Percentiles rank a stretch among this genome's conserved stretches.
phyloP scores from a whole-genome alignment of 1,140 invertebrate species.

The Drosophila aff. region DNA sequence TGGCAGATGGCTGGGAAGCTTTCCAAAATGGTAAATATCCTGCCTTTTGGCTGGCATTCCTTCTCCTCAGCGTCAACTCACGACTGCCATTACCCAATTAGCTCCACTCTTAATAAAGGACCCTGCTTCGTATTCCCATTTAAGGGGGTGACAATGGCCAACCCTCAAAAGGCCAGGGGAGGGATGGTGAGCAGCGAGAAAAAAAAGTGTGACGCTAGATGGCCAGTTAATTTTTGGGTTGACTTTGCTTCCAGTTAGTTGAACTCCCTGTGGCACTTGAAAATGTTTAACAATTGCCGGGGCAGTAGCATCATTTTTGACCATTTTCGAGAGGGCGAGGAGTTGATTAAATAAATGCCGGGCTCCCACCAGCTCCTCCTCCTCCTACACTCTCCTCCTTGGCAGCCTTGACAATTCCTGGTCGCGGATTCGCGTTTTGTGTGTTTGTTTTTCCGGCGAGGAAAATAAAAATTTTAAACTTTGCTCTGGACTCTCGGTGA shows the following conservation, averaged over 20 bases:
- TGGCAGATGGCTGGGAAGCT: neutral
- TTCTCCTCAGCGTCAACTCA: neutral
- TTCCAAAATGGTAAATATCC: slow-evolving; percentile 12
- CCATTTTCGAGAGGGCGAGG: slow-evolving; percentile 37
- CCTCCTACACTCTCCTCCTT: neutral
- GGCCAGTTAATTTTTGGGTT: slow-evolving; percentile 48
- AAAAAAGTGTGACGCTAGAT: slow-evolving; percentile 28
- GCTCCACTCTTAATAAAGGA: slow-evolving; percentile 30
- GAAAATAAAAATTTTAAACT: slow-evolving; percentile 74
- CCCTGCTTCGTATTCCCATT: slow-evolving; percentile 21
- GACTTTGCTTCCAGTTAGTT: slow-evolving; percentile 46
- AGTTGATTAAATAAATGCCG: slow-evolving; percentile 64
- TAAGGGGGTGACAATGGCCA: slow-evolving; percentile 45
- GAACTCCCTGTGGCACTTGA: slow-evolving; percentile 32
- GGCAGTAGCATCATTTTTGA: slow-evolving; percentile 44
- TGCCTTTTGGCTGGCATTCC: neutral
- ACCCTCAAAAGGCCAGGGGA: slow-evolving; percentile 6
- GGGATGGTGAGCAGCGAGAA: neutral
- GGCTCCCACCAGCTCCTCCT: slow-evolving; percentile 1
- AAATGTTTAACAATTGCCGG: slow-evolving; percentile 61
- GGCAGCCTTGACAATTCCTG: slow-evolving; percentile 32
- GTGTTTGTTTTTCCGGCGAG: slow-evolving; percentile 14
- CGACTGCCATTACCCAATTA: slow-evolving; percentile 43
- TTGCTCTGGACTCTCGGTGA: slow-evolving; percentile 52
- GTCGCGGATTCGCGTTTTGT: neutral